Percentiles rank a stretch among this genome's conserved stretches.
These are phyloP conservation scores for Dermochelys coriacea DNA, from an alignment of 2,797 vertebrate species.

Conservation along the genomic window DNA sequence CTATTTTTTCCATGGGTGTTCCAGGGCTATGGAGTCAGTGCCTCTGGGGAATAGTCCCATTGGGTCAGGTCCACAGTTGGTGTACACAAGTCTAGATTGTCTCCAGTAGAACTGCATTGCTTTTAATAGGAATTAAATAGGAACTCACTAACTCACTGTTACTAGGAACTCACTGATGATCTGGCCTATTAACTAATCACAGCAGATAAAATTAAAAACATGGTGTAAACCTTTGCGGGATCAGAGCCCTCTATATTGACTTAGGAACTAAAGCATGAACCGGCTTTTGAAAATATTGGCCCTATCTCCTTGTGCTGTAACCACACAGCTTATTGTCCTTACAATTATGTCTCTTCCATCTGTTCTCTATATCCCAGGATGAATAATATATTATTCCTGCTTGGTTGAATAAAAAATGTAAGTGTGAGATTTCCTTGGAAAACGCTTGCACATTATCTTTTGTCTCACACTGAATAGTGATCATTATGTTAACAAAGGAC, in stretches of 20 bases:
- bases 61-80: background rate
- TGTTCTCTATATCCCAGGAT: conserved; percentile 34
- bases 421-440: conserved; percentile 17
- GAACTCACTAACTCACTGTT: too few relatives aligned
- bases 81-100: background rate
- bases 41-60: background rate
- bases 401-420: background rate
- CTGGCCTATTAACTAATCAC: background rate
- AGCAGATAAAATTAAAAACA: background rate
- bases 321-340: background rate
- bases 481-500: conserved; percentile 14
- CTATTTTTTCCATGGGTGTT: too few relatives aligned
- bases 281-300: background rate
- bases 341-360: conserved; percentile 70
- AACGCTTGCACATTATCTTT: background rate
- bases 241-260: background rate
- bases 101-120: background rate
- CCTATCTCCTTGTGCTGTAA: conserved; percentile 40
- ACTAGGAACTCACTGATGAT: background rate
- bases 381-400: conserved; percentile 54
- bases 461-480: conserved; percentile 57
- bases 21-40: too few relatives aligned
- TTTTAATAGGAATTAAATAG: background rate
- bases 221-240: background rate
- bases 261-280: background rate